These are phyloP conservation scores for Sitta carolinensis DNA, from an alignment of 2,797 vertebrate genomes.

Conservation along the genomic window DNA sequence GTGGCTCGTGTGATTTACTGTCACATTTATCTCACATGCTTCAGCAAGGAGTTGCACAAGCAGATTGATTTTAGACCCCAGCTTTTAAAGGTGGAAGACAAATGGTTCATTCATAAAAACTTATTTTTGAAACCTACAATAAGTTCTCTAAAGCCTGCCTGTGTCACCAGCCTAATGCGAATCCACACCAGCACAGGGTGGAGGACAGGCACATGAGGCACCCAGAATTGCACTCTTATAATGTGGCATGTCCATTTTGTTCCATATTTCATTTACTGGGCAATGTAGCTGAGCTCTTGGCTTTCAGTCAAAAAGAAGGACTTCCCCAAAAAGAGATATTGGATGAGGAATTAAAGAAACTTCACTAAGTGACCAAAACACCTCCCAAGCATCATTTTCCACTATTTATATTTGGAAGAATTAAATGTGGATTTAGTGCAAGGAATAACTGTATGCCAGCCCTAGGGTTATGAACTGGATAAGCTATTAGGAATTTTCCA, in stretches of 20 bases:
- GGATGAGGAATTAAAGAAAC: conserved; percentile 8
- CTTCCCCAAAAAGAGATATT: conserved; percentile 26
- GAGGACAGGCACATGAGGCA: not conserved
- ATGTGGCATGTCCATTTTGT: not conserved
- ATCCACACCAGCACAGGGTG: not conserved
- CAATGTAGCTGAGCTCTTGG: not conserved
- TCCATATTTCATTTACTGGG: not conserved
- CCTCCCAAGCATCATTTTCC: not conserved
- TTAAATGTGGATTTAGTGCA: not conserved
- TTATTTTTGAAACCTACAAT: not conserved
- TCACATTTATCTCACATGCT: not conserved
- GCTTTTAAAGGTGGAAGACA: not conserved
- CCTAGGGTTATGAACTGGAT: conserved; percentile 57
- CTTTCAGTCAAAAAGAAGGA: not conserved
- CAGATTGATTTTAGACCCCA: not conserved
- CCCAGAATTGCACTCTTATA: not conserved
- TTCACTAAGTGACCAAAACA: not conserved
- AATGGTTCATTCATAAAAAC: not conserved
- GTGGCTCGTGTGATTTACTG: conserved; percentile 11
- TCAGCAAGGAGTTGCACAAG: not conserved
- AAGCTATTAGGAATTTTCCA: conserved; percentile 66
- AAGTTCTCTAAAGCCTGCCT: not conserved
- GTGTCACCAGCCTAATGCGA: not conserved
- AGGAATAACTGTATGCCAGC: conserved; percentile 5
- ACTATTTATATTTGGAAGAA: conserved; percentile 33